phyloP scores from a whole-genome alignment of 2,113 vertebrate species.

The Rhinoderma darwinii region DNA sequence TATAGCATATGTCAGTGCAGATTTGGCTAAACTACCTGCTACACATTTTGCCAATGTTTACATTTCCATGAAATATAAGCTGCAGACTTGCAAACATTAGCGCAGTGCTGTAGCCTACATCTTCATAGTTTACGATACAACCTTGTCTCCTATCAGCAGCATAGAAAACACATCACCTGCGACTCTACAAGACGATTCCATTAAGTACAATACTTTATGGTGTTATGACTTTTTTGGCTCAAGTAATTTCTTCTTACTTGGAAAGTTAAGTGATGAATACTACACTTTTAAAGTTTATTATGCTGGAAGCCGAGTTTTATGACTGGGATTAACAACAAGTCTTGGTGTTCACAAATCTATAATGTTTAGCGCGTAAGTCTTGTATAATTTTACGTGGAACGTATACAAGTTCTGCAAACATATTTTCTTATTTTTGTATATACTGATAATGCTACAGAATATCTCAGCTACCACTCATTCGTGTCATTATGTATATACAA shows the following conservation, averaged over 20 bases:
- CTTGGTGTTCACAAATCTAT: conserved; percentile 20
- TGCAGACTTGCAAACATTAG: conserved; percentile 20
- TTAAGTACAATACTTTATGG: not conserved
- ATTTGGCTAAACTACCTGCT: not conserved
- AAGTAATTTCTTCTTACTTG: not conserved
- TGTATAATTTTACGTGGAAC: conserved; percentile 6
- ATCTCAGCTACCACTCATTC: not conserved
- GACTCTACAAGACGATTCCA: not conserved
- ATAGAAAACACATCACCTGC: conserved; percentile 7
- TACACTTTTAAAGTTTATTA: conserved; percentile 27
- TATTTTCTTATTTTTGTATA: not conserved
- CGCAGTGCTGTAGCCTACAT: not conserved
- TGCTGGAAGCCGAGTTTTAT: conserved; percentile 1
- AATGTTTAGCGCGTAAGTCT: not conserved
- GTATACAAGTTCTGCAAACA: not conserved
- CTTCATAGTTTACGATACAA: not conserved
- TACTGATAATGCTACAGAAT: not conserved
- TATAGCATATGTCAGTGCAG: not conserved
- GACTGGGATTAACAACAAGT: not conserved
- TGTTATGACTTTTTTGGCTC: conserved; percentile 20
- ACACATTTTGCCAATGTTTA: not conserved
- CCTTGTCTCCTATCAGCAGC: conserved; percentile 19
- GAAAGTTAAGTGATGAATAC: conserved; percentile 25
- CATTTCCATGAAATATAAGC: not conserved
- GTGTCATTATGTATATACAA: not conserved